Percentiles rank a stretch among this genome's conserved stretches.
phyloP scores from a whole-genome alignment of 2,797 vertebrate species.

The Gobio occitaniae region DNA sequence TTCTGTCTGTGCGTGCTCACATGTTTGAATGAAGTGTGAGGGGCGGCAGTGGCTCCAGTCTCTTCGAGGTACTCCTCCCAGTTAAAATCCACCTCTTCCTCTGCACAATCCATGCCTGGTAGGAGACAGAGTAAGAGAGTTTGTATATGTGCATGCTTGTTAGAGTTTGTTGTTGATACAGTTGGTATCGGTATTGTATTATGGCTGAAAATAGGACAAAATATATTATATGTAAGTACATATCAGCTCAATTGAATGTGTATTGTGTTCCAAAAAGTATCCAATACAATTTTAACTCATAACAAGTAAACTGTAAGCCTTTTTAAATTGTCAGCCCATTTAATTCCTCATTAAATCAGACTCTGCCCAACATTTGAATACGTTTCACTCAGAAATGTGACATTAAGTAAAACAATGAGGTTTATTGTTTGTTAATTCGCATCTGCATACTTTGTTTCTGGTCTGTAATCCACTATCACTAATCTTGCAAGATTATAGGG shows the following conservation, averaged over 20 bases:
- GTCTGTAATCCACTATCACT: neutral
- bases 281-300: neutral
- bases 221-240: neutral
- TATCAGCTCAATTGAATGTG: neutral
- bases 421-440: neutral
- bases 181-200: neutral
- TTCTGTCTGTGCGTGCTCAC: constrained; percentile 76
- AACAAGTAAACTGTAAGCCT: neutral
- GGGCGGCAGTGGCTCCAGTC: constrained; percentile 84
- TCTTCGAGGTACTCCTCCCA: constrained; percentile 98
- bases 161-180: neutral
- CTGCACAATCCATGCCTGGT: constrained; percentile 81
- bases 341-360: neutral
- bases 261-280: neutral
- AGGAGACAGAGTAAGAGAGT: neutral
- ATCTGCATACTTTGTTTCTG: neutral
- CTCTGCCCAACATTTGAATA: neutral
- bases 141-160: neutral
- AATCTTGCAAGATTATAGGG: neutral
- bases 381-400: neutral
- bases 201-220: neutral
- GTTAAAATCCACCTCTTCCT: constrained; percentile 91
- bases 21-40: constrained; percentile 92
- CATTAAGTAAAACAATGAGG: neutral
- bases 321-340: neutral